Conservation (phyloP, 2,888 invertebrate species). For the Protophormia terraenovae region DNA sequence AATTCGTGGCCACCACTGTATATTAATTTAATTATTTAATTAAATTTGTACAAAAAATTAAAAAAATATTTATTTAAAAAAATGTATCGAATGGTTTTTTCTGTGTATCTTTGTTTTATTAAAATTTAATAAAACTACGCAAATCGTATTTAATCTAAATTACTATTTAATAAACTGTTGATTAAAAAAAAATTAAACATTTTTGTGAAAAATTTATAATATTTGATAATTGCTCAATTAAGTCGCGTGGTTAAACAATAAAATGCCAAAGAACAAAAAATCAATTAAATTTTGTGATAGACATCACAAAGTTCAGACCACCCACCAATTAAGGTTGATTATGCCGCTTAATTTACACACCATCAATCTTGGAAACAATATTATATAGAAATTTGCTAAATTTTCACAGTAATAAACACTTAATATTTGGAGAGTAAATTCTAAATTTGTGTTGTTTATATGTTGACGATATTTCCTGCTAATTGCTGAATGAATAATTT, state of each 20-base stretch:
- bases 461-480: background rate
- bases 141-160: background rate
- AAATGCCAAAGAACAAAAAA: background rate
- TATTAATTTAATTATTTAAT: too few species aligned
- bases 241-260: conserved; percentile 5
- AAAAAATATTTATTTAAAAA: too few species aligned
- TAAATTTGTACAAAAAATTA: too few species aligned
- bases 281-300: background rate
- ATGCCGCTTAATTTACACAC: background rate
- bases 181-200: background rate
- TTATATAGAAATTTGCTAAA: too few species aligned
- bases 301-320: background rate
- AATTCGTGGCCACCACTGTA: too few species aligned
- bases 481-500: background rate
- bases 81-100: too few species aligned
- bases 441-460: background rate
- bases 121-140: too few species aligned
- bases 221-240: background rate
- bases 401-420: background rate
- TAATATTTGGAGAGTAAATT: too few species aligned
- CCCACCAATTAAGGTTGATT: background rate
- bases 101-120: too few species aligned
- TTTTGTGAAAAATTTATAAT: background rate
- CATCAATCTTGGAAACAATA: background rate
- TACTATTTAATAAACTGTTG: background rate